Conservation (phyloP, 2,113 vertebrate genomes). For the Fregetta grallaria region DNA sequence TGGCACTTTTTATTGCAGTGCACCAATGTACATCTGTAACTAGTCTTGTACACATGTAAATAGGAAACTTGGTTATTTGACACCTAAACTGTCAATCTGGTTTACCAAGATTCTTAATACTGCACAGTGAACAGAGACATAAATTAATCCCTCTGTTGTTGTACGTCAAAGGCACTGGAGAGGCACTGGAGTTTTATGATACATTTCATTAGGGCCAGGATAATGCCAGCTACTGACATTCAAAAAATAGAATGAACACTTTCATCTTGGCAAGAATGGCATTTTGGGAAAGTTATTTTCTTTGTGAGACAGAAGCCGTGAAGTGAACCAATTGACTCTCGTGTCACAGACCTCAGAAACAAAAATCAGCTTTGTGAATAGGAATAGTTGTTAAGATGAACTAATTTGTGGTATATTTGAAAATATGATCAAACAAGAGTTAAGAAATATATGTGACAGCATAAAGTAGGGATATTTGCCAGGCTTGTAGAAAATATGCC, state of each 20-base stretch:
- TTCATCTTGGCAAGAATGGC: background rate
- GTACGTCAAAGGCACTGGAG: background rate
- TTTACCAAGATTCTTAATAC: background rate
- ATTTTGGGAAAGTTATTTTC: background rate
- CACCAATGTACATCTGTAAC: background rate
- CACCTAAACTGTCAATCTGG: background rate
- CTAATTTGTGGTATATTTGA: background rate
- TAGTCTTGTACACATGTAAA: background rate
- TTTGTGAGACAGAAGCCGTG: background rate
- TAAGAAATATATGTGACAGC: background rate
- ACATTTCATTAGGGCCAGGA: background rate
- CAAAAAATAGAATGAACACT: background rate
- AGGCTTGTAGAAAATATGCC: background rate
- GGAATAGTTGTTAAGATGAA: background rate
- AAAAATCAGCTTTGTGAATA: background rate
- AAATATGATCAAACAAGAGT: background rate
- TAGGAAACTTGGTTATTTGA: background rate
- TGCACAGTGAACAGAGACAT: background rate
- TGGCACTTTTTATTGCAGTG: background rate
- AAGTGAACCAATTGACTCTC: background rate
- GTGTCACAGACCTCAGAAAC: background rate
- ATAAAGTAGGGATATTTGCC: background rate
- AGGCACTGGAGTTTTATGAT: background rate
- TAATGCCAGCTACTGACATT: background rate
- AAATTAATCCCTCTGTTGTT: background rate